Conservation (phyloP, 2,888 invertebrate species). For the Sclerodermus sp. region DNA sequence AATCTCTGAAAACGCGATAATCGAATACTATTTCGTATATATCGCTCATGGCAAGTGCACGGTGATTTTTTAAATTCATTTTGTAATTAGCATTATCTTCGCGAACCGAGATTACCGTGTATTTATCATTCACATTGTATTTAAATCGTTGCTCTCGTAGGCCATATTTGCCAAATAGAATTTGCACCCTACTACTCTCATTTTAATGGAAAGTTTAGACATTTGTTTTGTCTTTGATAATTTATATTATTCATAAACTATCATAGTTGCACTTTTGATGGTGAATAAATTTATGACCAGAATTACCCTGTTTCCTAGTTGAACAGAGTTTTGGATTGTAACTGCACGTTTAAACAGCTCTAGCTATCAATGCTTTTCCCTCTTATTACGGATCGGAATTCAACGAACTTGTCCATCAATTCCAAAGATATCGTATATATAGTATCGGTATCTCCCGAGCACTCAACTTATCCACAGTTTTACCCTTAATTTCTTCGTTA, state of each 20-base stretch:
- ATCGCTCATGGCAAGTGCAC: neutral
- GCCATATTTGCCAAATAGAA: constrained; percentile 2
- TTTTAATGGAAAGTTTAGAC: no score
- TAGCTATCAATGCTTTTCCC: neutral
- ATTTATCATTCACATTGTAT: no score
- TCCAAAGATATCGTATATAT: no score
- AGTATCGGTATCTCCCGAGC: no score
- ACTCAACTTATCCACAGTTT: no score
- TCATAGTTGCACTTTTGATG: neutral
- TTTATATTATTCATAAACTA: no score
- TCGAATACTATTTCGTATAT: neutral
- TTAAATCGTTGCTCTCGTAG: constrained; percentile 8
- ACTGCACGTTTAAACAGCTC: constrained; percentile 11
- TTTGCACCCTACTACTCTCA: neutral
- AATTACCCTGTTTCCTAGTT: constrained; percentile 32
- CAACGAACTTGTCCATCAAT: no score
- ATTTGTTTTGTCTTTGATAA: no score
- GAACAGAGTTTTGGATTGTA: constrained; percentile 24
- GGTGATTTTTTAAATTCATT: neutral
- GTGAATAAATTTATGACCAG: constrained; percentile 8
- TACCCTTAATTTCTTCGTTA: no score
- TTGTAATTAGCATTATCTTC: constrained; percentile 1
- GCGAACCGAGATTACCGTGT: constrained; percentile 2
- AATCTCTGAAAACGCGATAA: constrained; percentile 22
- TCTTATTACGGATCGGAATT: no score